phyloP scores from a whole-genome alignment of 2,797 vertebrate genomes.

The Propithecus deckenii region DNA sequence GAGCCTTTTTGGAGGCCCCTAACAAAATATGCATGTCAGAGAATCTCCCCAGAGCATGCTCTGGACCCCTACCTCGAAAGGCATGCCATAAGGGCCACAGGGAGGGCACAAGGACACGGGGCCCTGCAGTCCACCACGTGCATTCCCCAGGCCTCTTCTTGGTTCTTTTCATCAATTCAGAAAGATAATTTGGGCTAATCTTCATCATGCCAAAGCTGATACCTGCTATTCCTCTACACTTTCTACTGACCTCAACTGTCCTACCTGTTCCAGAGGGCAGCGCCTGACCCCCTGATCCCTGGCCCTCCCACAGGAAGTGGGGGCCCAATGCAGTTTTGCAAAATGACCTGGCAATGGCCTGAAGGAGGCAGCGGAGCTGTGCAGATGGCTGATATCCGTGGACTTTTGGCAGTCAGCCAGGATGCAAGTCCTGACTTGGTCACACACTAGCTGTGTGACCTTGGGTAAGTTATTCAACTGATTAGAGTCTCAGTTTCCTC shows the following conservation, averaged over 20 bases:
- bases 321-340: not conserved
- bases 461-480: not conserved
- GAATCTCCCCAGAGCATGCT: not conserved
- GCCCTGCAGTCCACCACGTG: too few relatives aligned
- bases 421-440: not conserved
- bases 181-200: not conserved
- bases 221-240: not conserved
- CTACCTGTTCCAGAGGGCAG: not conserved
- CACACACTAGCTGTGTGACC: not conserved
- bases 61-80: not conserved
- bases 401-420: not conserved
- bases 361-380: not conserved
- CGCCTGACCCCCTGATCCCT: not conserved
- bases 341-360: not conserved
- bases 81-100: not conserved
- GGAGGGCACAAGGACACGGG: not conserved
- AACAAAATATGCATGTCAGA: not conserved
- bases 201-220: not conserved
- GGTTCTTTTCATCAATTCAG: not conserved
- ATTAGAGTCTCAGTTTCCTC: not conserved
- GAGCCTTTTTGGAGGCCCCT: not conserved
- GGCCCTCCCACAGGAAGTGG: not conserved
- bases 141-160: not conserved
- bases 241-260: not conserved
- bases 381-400: rapidly evolving